Evolutionary conservation across 2,888 invertebrate species (phyloP), one percentile per base, ranked within the genome.

Genomic region (Harmothoe impar): DNA sequence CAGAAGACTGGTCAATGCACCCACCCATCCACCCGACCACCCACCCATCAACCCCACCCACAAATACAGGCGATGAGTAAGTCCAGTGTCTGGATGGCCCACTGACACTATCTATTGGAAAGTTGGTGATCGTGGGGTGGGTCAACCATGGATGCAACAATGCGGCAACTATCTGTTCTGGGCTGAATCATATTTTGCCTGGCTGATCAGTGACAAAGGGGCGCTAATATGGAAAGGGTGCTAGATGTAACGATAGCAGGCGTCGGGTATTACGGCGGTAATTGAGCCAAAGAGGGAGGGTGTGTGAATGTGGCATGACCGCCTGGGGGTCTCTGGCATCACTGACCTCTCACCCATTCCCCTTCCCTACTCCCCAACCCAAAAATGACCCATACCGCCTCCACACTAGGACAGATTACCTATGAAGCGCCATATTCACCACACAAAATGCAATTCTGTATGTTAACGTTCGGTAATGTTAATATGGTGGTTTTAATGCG

Each of bases 211-310:
- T 23, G 81, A 81, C 81, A 81, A 81, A 81, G 33, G 81, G 81
- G 81, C 81, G 43, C 31, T 81, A 81, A 81, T 81, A 81, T 31
- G 81, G 33, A 17, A 25, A 7, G n/a, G 35, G 81, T 35, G n/a
- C n/a, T 20, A 33, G 81, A 81, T 81, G 81, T 81, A 81, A 81
- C 81, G 81, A 81, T 81, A 81, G 81, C 35, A 25, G 43, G 20
- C 81, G 33, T 17, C 35, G 43, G 81, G 33, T 81, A 81, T 33
- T 81, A 43, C n/a, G 33, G n/a, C 81, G 43, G 81, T 81, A 35
- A 81, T 81, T 81, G 81, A n/a, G 35, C 23, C 81, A 12, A 23
- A n/a, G 43, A 3, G 43, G 43, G 43, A 43, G 81, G 81, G 81
- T 1, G 25, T 25, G 31, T 77, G 77, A 31, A 31, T 77, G 77